Conservation (phyloP, 1,140 invertebrate species). For the Hirudo medicinalis region DNA sequence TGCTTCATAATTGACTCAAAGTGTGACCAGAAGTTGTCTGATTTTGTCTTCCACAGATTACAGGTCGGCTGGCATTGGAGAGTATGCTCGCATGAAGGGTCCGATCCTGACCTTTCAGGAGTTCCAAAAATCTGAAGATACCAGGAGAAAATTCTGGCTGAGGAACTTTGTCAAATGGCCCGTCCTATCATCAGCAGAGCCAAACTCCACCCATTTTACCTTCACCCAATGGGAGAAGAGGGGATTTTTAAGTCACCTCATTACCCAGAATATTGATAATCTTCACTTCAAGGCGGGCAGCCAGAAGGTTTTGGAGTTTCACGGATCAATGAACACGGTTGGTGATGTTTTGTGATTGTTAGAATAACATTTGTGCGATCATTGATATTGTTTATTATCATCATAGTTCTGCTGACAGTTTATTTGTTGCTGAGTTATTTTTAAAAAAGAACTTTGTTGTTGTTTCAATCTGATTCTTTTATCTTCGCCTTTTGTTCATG, state of each 20-base stretch:
- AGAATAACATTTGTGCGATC: too few species aligned
- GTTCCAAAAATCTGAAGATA: conserved; percentile 57
- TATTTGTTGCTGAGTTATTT: too few species aligned
- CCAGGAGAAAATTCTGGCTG: conserved; percentile 80
- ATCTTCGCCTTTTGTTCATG: too few species aligned
- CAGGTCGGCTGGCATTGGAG: conserved; percentile 43
- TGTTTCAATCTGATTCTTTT: too few species aligned
- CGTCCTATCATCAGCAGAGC: conserved; percentile 45
- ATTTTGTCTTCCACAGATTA: conserved; percentile 7
- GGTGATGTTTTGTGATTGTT: conserved; percentile 52
- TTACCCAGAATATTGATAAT: conserved; percentile 93
- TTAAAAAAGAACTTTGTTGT: too few species aligned
- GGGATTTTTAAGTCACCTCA: conserved; percentile 40
- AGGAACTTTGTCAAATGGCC: conserved; percentile 87
- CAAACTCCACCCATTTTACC: conserved; percentile 44
- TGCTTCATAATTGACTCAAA: too few species aligned
- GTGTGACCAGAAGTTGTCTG: neutral
- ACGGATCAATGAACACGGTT: conserved; percentile 66
- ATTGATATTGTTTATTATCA: too few species aligned
- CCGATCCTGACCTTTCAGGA: conserved; percentile 63
- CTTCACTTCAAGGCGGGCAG: conserved; percentile 81
- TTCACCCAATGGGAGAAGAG: conserved; percentile 45
- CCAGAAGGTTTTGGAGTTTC: conserved; percentile 71
- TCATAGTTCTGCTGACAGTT: too few species aligned
- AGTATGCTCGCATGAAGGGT: conserved; percentile 68